Percentiles rank a stretch among this genome's conserved stretches.
These are phyloP conservation scores for Podarcis cretensis DNA, from an alignment of 2,113 vertebrate species.

Conservation along the genomic window DNA sequence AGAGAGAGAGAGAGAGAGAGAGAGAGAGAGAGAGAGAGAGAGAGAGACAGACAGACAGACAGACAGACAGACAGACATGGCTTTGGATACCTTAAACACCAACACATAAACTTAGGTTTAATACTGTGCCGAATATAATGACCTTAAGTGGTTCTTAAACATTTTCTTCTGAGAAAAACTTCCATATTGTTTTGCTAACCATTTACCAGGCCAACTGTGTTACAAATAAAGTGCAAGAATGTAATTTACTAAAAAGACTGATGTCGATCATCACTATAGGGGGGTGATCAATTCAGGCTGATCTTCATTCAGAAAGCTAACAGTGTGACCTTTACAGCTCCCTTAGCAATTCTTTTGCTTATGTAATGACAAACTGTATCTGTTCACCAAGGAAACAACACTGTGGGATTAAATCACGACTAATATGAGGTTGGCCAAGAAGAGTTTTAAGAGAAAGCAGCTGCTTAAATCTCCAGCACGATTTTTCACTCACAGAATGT, in stretches of 20 bases:
- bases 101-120: conserved; percentile 39
- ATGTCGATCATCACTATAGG: conserved; percentile 13
- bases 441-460: neutral
- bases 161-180: conserved; percentile 52
- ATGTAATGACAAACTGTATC: neutral
- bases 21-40: too few relatives aligned
- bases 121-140: conserved; percentile 15
- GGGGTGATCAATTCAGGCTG: neutral
- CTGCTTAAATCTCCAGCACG: neutral
- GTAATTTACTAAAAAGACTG: neutral
- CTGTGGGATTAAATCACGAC: neutral
- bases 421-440: neutral
- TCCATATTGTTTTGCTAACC: conserved; percentile 9
- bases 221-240: neutral
- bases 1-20: too few relatives aligned
- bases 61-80: too few relatives aligned
- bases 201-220: rapidly evolving
- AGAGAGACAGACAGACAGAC: too few relatives aligned
- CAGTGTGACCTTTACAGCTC: neutral
- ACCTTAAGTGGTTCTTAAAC: conserved; percentile 43
- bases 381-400: neutral
- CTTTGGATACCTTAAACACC: conserved; percentile 50
- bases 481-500: neutral
- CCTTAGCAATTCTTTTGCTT: neutral
- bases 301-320: neutral